phyloP scores from a whole-genome alignment of 2,888 invertebrate species.

The Oxystoma pomonae region DNA sequence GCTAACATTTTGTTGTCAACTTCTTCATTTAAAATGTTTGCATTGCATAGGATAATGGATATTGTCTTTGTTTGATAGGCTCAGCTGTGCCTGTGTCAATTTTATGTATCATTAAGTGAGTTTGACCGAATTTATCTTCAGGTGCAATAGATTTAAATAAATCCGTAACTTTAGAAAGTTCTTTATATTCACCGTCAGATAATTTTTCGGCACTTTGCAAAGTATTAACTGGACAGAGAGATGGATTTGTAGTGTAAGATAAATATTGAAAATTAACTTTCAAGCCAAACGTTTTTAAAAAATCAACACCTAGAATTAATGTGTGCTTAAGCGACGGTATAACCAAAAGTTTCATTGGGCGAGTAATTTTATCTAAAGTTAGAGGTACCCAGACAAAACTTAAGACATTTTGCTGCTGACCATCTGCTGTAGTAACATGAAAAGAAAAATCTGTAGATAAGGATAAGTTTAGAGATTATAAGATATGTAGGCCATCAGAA shows the following conservation, averaged over 20 bases:
- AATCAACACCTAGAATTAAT: constrained; percentile 11
- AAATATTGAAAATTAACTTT: constrained; percentile 4
- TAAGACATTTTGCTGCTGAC: constrained; percentile 3
- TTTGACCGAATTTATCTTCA: constrained; percentile 3
- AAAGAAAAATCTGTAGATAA: constrained; percentile 5
- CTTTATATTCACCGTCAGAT: background rate
- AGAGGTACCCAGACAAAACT: constrained; percentile 1
- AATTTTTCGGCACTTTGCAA: background rate
- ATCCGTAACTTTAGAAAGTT: background rate
- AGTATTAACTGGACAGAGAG: background rate
- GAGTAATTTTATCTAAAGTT: constrained; percentile 2
- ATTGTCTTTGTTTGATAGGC: too few species aligned
- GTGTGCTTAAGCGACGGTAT: constrained; percentile 4
- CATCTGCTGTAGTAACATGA: constrained; percentile 10
- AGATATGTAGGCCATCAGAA: constrained; percentile 4
- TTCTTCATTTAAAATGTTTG: too few species aligned
- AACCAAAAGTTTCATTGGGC: constrained; percentile 6
- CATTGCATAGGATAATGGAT: too few species aligned
- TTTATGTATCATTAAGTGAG: too few species aligned
- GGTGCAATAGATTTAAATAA: constrained; percentile 7
- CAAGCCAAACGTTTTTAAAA: constrained; percentile 2
- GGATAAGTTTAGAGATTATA: constrained; percentile 1
- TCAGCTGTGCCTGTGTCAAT: too few species aligned
- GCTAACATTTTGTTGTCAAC: too few species aligned
- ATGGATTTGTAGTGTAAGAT: background rate